Base-by-base conservation (phyloP, 2,888 invertebrate genomes). In the Dryocosmus kuriphilus region DNA sequence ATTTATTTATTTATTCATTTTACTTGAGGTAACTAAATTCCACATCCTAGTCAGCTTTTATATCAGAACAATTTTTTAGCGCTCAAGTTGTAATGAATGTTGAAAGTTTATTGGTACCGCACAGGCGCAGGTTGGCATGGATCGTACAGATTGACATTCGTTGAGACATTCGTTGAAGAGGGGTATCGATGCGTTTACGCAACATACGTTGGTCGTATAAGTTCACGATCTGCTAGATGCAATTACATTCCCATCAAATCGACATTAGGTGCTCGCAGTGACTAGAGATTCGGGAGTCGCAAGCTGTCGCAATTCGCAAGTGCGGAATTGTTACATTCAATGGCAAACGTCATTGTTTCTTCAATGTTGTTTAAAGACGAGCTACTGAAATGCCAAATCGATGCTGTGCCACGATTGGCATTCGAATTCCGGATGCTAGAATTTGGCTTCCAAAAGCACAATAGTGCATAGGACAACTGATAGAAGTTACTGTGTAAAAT, bases 161-260 rank as follows among this genome's bases (percentile, higher is more conserved):
- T 0, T 32, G 22, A 35, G 63, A 35, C 35, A 35, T 35, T 32
- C 9, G 32, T 0, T 32, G 22, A 35, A 32, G 22, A 35, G 32
- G 5, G 3, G 63, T 38, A 35, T n/a, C n/a, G 35, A 63, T 63
- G 63, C 19, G 63, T 63, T 35, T n/a, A 22, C 63, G 11, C 32
- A 7, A 35, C n/a, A 63, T 63, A 63, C 35, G 19, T 38, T 35
- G 32, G n/a, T 19, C 71, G 30, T 60, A 57, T 77, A 30, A 55
- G 77, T 71, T 77, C 30, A 71, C 60, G 77, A 77, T 24, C 57
- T 32, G 75, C 67, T 41, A 60, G 61, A 24, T 76, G 73, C 75
- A 78, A 78, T 80, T 77, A 77, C 74, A 41, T 75, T 75, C 67
- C 19, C 55, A 74, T 77, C 61, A 77, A 61, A 74, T 74, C 27